A percentile compares a stretch with the other conserved stretches of the same genome.
Conservation (phyloP, 2,888 invertebrate species). For the Philopedon plagiatum region DNA sequence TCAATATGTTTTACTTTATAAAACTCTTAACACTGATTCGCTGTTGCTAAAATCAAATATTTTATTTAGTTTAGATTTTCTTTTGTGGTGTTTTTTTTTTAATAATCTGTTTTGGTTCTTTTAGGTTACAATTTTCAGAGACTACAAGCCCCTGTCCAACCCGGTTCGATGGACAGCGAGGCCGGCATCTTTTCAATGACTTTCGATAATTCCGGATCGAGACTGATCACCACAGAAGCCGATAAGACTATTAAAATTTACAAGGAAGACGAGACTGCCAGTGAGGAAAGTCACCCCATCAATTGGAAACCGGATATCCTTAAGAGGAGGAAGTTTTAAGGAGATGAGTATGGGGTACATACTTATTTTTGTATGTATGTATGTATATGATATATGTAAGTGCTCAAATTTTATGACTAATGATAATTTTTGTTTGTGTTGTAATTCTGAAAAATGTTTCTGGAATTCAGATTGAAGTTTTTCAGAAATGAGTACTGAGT, state of each 20-base stretch:
- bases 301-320: constrained; percentile 98
- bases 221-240: constrained; percentile 96
- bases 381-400: no score
- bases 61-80: no score
- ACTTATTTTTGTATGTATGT: not conserved
- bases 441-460: no score
- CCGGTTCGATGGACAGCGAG: constrained; percentile 99
- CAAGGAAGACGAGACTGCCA: constrained; percentile 96
- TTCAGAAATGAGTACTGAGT: no score
- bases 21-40: no score
- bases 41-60: no score
- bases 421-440: no score
- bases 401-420: no score
- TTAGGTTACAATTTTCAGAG: constrained; percentile 97
- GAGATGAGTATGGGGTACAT: no score
- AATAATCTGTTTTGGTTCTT: not conserved
- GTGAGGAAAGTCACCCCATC: constrained; percentile 96
- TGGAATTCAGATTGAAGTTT: no score
- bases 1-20: no score
- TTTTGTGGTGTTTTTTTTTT: no score
- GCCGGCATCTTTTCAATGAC: constrained; percentile 97
- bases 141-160: constrained; percentile 91
- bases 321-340: constrained; percentile 90
- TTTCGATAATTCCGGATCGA: constrained; percentile 94
- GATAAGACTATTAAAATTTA: constrained; percentile 99